A percentile compares a stretch with the other conserved stretches of the same genome.
These are phyloP conservation scores for Drosophila truncata DNA, from an alignment of 1,140 invertebrate genomes.

Conservation along the genomic window DNA sequence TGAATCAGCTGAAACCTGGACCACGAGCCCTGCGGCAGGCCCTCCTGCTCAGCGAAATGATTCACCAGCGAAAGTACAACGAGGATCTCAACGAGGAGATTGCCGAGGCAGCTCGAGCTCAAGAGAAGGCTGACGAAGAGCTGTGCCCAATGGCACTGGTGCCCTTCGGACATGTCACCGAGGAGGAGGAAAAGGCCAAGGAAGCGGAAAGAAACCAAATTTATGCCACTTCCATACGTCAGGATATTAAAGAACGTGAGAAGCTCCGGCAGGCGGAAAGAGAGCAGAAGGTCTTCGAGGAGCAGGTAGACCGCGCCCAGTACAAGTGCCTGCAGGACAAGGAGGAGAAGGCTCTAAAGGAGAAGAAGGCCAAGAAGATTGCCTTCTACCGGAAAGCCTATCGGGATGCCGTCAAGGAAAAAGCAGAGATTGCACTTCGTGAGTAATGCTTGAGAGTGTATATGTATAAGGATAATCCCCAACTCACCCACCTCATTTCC, in stretches of 20 bases:
- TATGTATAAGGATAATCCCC: background rate
- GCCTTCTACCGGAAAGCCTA: slow-evolving; percentile 55
- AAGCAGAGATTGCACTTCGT: slow-evolving; percentile 44
- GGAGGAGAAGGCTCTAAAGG: slow-evolving; percentile 36
- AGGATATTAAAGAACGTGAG: slow-evolving; percentile 13
- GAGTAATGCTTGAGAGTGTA: slow-evolving; percentile 34
- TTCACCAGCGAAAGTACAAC: slow-evolving; percentile 45
- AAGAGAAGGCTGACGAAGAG: slow-evolving; percentile 46
- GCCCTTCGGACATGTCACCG: slow-evolving; percentile 46
- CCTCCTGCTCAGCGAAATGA: slow-evolving; percentile 46
- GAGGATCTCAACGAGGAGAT: slow-evolving; percentile 52
- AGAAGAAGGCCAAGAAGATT: slow-evolving; percentile 22
- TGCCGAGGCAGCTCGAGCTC: slow-evolving; percentile 22
- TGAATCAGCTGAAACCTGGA: slow-evolving; percentile 60
- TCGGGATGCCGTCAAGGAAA: slow-evolving; percentile 46
- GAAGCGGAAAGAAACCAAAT: slow-evolving; percentile 14
- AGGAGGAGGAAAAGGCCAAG: slow-evolving; percentile 24
- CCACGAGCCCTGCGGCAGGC: slow-evolving; percentile 46
- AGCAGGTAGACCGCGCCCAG: slow-evolving; percentile 47
- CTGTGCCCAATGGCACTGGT: slow-evolving; percentile 45
- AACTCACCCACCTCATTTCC: background rate
- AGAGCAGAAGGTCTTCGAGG: slow-evolving; percentile 29
- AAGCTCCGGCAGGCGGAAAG: slow-evolving; percentile 6
- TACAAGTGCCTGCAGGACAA: slow-evolving; percentile 40
- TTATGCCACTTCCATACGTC: slow-evolving; percentile 2